Evolutionary conservation across 2,888 invertebrate genomes (phyloP), one percentile per base, ranked within the genome.

Genomic region (Acrocyrtus sp.): DNA sequence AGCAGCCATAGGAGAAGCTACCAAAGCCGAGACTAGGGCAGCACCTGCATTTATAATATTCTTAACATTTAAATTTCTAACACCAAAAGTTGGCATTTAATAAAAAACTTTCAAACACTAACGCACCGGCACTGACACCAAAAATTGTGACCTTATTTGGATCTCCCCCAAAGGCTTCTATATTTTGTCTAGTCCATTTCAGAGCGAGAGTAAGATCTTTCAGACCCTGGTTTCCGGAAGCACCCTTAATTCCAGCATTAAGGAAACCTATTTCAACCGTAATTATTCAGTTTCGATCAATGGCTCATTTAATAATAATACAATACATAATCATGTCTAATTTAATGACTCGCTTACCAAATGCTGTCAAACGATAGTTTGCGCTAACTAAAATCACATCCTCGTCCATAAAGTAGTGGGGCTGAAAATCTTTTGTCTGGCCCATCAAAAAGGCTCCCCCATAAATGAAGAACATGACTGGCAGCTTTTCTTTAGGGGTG

Each of bases 201-300:
- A 73, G 39, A 27, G 41, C 66, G n/a, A 67, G 21, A 2, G 62
- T 39, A n/a, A 51, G 19, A 47, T 67, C 63, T 41, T 73, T 74
- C 27, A 74, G 17, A 0, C 39, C 74, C 34, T 74, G 74, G 26
- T 74, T 74, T 43, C 74, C 69, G 1, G 65, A 69, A 1, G 74
- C 74, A 12, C 74, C 69, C 26, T 69, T 63, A 17, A 69, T 56
- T 0, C 69, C 74, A 26, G 74, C 69, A 39, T 74, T 74, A 0
- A 74, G 69, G 26, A 74, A 74, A 2, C 74, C 74, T 67, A n/a
- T n/a, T n/a, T n/a, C n/a, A n/a, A n/a, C n/a, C n/a, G n/a, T n/a
- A n/a, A n/a, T n/a, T n/a, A n/a, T n/a, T n/a, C n/a, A n/a, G n/a
- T n/a, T n/a, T n/a, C n/a, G n/a, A n/a, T n/a, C n/a, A n/a, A n/a